Conservation (phyloP, 1,140 invertebrate genomes). For the Gonatopus flavifemur region DNA sequence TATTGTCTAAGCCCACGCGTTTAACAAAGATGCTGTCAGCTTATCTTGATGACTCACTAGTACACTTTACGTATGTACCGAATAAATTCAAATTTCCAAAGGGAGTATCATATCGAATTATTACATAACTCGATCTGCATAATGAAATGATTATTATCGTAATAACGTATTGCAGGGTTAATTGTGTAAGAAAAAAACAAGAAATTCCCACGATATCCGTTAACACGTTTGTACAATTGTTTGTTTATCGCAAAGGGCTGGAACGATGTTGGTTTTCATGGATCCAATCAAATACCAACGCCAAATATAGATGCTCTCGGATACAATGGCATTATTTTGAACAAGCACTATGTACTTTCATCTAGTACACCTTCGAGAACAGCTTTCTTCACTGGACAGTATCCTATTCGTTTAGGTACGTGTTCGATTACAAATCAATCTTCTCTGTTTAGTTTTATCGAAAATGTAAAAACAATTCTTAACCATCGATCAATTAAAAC, state of each 20-base stretch:
- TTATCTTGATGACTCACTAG: conserved; percentile 19
- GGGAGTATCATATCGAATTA: conserved; percentile 12
- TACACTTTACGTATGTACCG: not conserved
- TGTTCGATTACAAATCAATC: conserved; percentile 4
- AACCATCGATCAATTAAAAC: too few species aligned
- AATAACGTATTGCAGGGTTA: not conserved
- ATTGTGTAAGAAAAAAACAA: too few species aligned
- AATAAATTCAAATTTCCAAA: conserved; percentile 20
- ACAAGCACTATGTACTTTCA: conserved; percentile 67
- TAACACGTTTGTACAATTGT: not conserved
- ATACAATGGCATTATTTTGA: conserved; percentile 67
- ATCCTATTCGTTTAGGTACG: conserved; percentile 69
- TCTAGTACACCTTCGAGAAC: conserved; percentile 67
- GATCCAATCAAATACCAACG: conserved; percentile 69
- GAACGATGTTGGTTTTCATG: conserved; percentile 77
- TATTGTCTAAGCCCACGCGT: conserved; percentile 42
- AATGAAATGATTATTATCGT: conserved; percentile 10
- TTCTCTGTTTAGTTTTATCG: too few species aligned
- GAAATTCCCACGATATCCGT: not conserved
- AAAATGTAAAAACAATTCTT: too few species aligned
- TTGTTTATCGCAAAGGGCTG: conserved; percentile 69
- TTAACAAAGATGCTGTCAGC: conserved; percentile 39
- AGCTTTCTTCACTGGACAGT: conserved; percentile 69
- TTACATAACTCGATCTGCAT: conserved; percentile 3
- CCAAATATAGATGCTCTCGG: conserved; percentile 71